Conservation (phyloP, 2,888 invertebrate species). For the Neoascia interrupta region DNA sequence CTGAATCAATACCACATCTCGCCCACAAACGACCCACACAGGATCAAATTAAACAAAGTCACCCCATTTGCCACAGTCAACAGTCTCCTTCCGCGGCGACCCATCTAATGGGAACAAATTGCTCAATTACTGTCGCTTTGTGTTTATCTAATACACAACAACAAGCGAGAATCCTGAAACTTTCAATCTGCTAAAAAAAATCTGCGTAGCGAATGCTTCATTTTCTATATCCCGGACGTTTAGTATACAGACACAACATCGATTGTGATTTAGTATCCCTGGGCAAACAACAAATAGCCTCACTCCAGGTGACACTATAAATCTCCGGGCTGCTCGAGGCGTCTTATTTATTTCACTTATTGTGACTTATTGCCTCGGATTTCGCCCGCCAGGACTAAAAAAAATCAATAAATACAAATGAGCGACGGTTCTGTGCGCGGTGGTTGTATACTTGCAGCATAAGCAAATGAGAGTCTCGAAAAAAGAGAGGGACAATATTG, state of each 20-base stretch:
- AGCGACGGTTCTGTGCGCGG: background rate
- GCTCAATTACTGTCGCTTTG: constrained; percentile 65
- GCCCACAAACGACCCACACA: constrained; percentile 66
- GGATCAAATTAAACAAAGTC: constrained; percentile 40
- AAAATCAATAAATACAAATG: constrained; percentile 18
- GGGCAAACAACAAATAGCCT: constrained; percentile 57
- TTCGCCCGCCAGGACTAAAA: constrained; percentile 19
- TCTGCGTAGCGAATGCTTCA: constrained; percentile 63
- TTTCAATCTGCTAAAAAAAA: constrained; percentile 45
- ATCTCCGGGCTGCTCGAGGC: constrained; percentile 53
- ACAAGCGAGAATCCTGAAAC: constrained; percentile 11
- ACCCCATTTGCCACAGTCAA: constrained; percentile 33
- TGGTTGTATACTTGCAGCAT: constrained; percentile 24
- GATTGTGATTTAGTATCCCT: constrained; percentile 50
- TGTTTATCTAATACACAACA: constrained; percentile 50
- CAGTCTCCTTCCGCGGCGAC: background rate
- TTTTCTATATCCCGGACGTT: background rate
- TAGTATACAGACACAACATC: constrained; percentile 24
- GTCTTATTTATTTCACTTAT: constrained; percentile 68
- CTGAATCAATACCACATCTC: constrained; percentile 54
- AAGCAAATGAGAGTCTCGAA: constrained; percentile 62
- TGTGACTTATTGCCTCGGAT: constrained; percentile 55
- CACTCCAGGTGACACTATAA: constrained; percentile 67
- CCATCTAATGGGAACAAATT: constrained; percentile 65
- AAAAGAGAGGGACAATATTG: no score